Base-by-base conservation (phyloP, 2,888 invertebrate species). In the Limnephilus auricula region DNA sequence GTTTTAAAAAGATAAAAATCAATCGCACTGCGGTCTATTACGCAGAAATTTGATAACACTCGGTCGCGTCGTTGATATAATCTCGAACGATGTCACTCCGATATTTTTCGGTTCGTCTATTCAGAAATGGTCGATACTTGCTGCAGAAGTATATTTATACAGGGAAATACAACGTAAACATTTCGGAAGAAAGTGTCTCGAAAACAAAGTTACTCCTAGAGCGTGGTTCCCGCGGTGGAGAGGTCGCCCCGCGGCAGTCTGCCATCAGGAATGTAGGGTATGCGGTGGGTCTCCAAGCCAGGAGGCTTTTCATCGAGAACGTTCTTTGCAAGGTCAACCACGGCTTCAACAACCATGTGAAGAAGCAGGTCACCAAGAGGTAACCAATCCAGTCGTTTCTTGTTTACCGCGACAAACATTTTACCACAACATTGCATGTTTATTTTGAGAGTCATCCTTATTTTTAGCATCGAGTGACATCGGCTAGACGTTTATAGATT, bases 291-390 rank as follows among this genome's bases (percentile, higher is more conserved):
- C 95, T 96, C 89, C 97, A 97, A 93, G 97, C 97, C 2, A 95
- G 97, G 83, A 95, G 96, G 93, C 95, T 97, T 10, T 97, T 98
- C 92, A 96, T 97, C 90, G 97, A 97, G 94, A 97, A 97, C 94
- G 96, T 97, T 90, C 95, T 97, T 40, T 97, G 96, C 94, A 95
- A 97, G 92, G 97, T 97, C 0, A 97, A 97, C 12, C 97, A 97
- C 93, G 96, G 96, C 91, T 95, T 97, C 89, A 97, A 97, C 0
- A 96, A 96, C 30, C 97, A 97, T 93, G 94, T 97, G 89, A 95
- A 97, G 85, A 95, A 96, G 91, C 96, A 96, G 92, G 97, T 97
- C 0, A 96, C 97, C 0, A 96, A 96, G 93, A 96, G 96, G 94
- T 95, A 94, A 80, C 37, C 25, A 65, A 65, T 45, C 50, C 50